phyloP scores from a whole-genome alignment of 2,113 vertebrate genomes.

The Diphyllodes magnificus region DNA sequence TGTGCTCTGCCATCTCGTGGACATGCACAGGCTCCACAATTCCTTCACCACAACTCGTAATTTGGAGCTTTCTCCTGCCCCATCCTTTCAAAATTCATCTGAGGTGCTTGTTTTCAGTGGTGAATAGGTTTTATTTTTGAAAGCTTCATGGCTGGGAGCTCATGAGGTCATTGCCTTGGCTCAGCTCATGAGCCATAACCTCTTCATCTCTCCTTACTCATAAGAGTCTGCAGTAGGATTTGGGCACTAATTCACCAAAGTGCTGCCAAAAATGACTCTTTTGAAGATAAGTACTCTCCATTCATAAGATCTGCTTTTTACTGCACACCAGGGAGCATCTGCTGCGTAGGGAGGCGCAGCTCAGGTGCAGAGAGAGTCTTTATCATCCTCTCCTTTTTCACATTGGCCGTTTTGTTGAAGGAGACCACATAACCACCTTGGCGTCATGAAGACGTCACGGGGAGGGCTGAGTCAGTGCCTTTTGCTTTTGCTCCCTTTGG shows the following conservation, averaged over 20 bases:
- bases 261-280: not conserved
- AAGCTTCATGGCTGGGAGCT: not conserved
- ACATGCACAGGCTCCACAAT: not conserved
- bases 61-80: not conserved
- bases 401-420: not conserved
- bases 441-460: not conserved
- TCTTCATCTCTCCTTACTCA: not conserved
- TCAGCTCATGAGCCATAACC: not conserved
- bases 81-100: not conserved
- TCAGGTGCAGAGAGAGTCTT: not conserved
- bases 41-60: fast-evolving
- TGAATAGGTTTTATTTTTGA: not conserved
- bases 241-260: not conserved
- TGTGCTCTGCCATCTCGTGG: slow-evolving; percentile 47
- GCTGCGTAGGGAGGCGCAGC: fast-evolving
- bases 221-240: not conserved
- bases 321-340: not conserved
- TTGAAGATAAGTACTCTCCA: not conserved
- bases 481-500: not conserved
- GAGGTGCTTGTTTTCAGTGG: not conserved
- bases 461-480: not conserved
- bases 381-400: not conserved
- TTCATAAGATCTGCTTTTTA: not conserved
- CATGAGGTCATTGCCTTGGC: not conserved
- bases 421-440: not conserved